A percentile compares a stretch with the other conserved stretches of the same genome.
These are phyloP conservation scores for Thryonomys swinderianus DNA, from an alignment of 2,113 vertebrate species.

Conservation along the genomic window DNA sequence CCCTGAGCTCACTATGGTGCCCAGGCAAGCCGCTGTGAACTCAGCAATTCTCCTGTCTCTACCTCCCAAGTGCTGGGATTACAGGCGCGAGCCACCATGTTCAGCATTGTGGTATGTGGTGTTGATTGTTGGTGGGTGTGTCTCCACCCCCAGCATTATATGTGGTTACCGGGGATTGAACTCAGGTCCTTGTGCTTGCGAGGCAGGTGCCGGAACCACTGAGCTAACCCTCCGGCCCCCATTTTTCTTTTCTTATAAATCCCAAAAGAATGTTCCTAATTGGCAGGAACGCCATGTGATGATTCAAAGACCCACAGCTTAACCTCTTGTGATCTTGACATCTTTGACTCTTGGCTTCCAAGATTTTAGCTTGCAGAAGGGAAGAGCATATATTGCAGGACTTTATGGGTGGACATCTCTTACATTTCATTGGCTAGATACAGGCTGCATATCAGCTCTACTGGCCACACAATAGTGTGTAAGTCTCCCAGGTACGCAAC, in stretches of 20 bases:
- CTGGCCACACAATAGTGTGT: background rate
- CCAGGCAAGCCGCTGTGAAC: too few relatives aligned
- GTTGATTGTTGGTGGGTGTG: too few relatives aligned
- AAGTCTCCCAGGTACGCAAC: background rate
- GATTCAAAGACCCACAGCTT: constrained; percentile 5
- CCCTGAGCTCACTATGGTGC: too few relatives aligned
- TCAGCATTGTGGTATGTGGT: too few relatives aligned
- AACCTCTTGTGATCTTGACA: background rate
- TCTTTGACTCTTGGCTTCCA: constrained; percentile 26
- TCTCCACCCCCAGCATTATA: too few relatives aligned
- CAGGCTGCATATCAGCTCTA: background rate
- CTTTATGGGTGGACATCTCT: background rate
- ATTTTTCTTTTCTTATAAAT: constrained; percentile 52
- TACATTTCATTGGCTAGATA: constrained; percentile 20
- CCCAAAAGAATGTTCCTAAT: background rate
- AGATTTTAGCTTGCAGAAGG: constrained; percentile 1
- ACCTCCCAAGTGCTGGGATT: too few relatives aligned
- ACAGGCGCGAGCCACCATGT: too few relatives aligned
- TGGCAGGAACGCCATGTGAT: background rate
- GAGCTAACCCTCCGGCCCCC: too few relatives aligned
- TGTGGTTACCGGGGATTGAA: too few relatives aligned
- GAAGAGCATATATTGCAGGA: background rate
- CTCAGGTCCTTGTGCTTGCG: too few relatives aligned
- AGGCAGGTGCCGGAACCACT: too few relatives aligned
- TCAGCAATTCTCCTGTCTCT: too few relatives aligned